phyloP scores from a whole-genome alignment of 2,888 invertebrate genomes.

The Maniola hyperantus region DNA sequence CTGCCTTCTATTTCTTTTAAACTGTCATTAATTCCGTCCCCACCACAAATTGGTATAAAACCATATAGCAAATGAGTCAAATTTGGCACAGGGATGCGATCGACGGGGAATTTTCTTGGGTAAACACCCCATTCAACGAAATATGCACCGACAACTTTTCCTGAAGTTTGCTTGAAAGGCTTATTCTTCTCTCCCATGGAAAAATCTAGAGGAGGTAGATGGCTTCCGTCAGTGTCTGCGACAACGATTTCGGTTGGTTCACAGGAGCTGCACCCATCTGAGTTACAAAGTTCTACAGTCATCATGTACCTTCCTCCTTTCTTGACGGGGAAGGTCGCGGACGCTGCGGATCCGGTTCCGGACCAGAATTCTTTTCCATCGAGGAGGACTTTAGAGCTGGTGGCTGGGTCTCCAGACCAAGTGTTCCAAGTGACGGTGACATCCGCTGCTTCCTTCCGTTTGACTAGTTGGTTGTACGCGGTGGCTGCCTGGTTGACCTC shows the following conservation, averaged over 20 bases:
- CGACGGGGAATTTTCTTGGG: conserved; percentile 75
- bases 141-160: conserved; percentile 74
- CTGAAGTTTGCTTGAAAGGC: conserved; percentile 75
- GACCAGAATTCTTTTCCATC: conserved; percentile 70
- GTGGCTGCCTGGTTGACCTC: conserved; percentile 79
- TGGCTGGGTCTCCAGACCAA: conserved; percentile 74
- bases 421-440: conserved; percentile 77
- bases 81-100: conserved; percentile 71
- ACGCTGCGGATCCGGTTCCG: conserved; percentile 60
- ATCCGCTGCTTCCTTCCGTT: conserved; percentile 66
- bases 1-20: conserved; percentile 78
- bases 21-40: conserved; percentile 78
- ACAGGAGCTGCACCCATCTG: conserved; percentile 70
- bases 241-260: conserved; percentile 72
- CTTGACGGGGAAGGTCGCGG: conserved; percentile 72
- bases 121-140: conserved; percentile 80
- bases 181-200: conserved; percentile 71
- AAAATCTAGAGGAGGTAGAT: conserved; percentile 70
- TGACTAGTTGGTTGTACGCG: conserved; percentile 76
- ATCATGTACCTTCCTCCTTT: conserved; percentile 75
- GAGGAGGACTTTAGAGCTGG: conserved; percentile 62
- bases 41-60: conserved; percentile 77
- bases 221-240: conserved; percentile 78
- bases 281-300: conserved; percentile 71
- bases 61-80: conserved; percentile 75